Evolutionary conservation across 1,140 invertebrate species (phyloP), one percentile per base, ranked within the genome.

Genomic region (Bombus vancouverensis): DNA sequence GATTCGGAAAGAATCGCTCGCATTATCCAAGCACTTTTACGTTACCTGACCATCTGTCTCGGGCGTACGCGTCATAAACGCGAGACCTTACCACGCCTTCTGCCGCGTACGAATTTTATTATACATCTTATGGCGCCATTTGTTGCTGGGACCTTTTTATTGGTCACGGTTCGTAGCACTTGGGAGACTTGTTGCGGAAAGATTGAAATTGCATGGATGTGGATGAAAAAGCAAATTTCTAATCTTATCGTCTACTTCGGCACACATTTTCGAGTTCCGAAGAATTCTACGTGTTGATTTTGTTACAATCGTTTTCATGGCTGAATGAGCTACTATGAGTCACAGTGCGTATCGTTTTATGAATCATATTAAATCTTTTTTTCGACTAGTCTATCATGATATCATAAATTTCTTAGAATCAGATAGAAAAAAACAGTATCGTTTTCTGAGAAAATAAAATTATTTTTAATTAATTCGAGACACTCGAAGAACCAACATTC

Each of bases 51-150:
- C 75, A 53, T 68, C 74, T 81, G 77, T 59, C 72, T 37, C 34
- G 62, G 12, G 66, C 59, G 53, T 72, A 72, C 22, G 65, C 75
- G 82, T 79, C 75, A 57, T 81, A 89, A 89, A 62, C 57, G 83
- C 25, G 59, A 37, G 18, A 37, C n/a, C 28, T 59, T 22, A 8
- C 18, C 70, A 34, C 68, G 53, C 62, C n/a, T 70, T 76, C 53
- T 72, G 74, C n/a, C 66, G 73, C 84, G 70, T 86, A 78, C 85
- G 85, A 88, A 86, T 88, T 86, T 89, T 78, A 85, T 89, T 88
- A 82, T 65, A 42, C 47, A 53, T 53, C 47, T 22, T 53, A 53
- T 22, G 18, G 47, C 6, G 18, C 47, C 47, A 53, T 53, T 53
- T 53, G 47, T 53, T 53, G 47, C 47, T 6, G 44, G 5, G 18